Base-by-base conservation (phyloP, 2,113 vertebrate genomes). In the Chloroceryle aenea region DNA sequence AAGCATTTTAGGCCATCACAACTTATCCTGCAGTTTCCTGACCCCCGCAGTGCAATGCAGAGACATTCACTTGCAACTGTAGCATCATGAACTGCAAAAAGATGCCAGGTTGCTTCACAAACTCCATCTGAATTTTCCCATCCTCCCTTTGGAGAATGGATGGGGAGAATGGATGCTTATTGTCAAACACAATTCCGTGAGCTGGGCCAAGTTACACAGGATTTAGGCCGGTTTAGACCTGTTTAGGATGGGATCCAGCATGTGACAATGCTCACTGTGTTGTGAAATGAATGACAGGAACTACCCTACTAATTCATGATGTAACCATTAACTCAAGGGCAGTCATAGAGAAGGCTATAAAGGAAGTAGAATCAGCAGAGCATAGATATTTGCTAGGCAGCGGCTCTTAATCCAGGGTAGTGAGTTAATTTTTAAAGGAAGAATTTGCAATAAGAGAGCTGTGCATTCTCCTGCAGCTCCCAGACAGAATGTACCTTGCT, bases 251-350 rank as follows among this genome's bases (percentile, higher is more conserved):
- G 42, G 38, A 82, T 32, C 71, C 42, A 62, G 40, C 62, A 78
- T 2, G 1, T 43, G 59, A 29, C 43, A 50, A 45, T 3, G 17
- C 12, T 85, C 16, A 5, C 61, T 29, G 3, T 43, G 59, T 16
- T 38, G 16, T 45, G 61, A 85, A 85, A 55, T 8, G 8, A 88
- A 68, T 42, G 40, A 61, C 0, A 1, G 64, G 42, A 5, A 5
- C 36, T 38, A 14, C 56, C 52, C 50, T 34, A 15, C 61, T 42
- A 47, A 68, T 4, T 22, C 6, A 1, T 36, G 71, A 74, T 42
- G 72, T 85, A 93, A 78, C 75, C 66, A 91, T 89, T 88, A 94
- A 89, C 84, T 91, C 75, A 66, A 91, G 87, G 38, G 50, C 72
- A 93, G 75, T 47, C 79, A 78, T 43, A 47, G 45, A 82, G 45